Evolutionary conservation across 2,888 invertebrate genomes (phyloP).

Genomic region (Alloplasta piceator): DNA sequence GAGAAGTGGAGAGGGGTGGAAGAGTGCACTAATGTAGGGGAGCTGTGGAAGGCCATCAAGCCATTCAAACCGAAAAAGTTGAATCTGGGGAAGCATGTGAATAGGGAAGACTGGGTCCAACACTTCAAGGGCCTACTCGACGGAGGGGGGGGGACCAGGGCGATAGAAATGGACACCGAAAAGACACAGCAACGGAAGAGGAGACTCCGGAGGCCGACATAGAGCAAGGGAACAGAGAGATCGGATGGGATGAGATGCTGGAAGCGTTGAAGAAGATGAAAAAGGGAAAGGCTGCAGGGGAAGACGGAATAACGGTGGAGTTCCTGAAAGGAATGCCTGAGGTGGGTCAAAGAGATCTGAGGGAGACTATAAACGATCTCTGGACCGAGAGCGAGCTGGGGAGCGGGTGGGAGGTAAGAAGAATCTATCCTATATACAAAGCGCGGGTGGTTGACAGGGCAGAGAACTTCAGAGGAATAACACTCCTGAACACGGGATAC

Average conservation of each 20-base stretch:
- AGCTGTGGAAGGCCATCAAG: neutral
- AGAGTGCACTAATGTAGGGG: neutral
- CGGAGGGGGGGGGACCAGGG: neutral
- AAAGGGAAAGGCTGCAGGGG: slow-evolving; percentile 23
- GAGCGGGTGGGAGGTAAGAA: slow-evolving; percentile 16
- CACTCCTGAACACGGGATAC: slow-evolving; percentile 16
- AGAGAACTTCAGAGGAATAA: slow-evolving; percentile 36
- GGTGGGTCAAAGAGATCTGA: neutral
- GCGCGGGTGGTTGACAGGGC: slow-evolving; percentile 3
- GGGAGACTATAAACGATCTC: neutral
- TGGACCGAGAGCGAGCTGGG: slow-evolving; percentile 28
- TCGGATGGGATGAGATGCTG: neutral
- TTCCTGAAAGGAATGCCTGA: slow-evolving; percentile 23
- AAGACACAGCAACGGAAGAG: neutral
- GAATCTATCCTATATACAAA: slow-evolving; percentile 34
- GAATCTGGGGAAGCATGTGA: neutral
- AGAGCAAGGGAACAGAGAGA: neutral
- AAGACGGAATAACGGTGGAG: slow-evolving; percentile 39
- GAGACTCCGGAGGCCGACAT: no score
- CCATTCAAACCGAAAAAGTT: neutral
- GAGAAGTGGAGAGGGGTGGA: neutral
- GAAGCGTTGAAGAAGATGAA: slow-evolving; percentile 6
- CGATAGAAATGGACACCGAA: no score
- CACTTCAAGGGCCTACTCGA: neutral
- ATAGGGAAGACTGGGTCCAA: neutral